Base-by-base conservation (phyloP, 2,888 invertebrate genomes). In the Apantesis nais region DNA sequence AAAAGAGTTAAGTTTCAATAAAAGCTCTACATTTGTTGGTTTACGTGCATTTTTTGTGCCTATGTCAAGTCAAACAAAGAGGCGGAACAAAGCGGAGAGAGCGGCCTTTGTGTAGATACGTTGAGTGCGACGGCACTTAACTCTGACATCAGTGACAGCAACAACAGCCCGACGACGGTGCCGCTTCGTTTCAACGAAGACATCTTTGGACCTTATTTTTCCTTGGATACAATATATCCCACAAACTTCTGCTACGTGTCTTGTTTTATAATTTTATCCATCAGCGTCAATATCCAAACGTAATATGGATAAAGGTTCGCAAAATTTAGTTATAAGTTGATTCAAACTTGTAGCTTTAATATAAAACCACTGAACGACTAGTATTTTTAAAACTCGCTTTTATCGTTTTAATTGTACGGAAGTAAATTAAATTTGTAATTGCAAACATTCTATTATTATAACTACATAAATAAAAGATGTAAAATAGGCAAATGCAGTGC, bases 31-130 rank as follows among this genome's bases (percentile, higher is more conserved):
- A 82, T 83, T 85, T 83, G 81, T 83, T 81, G 78, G 80, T 80
- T 79, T 83, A 72, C 78, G 77, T 73, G 69, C 78, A 60, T 83
- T 92, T 93, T 87, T 82, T 84, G 83, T 84, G 86, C 88, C 89
- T 89, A 85, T 89, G 88, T 90, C 89, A 89, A 90, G 87, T 86
- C 90, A 91, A 91, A 94, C 94, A 94, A 94, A 93, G 92, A 92
- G 87, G 90, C 91, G 90, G 91, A 93, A 94, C 93, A 94, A 93
- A 92, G 93, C 90, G 86, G 91, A 90, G 92, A 93, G 93, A 92
- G 91, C 89, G 84, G 92, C 89, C 90, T 93, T 93, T 94, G 92
- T 93, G 88, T 85, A 87, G 90, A 88, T 88, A 90, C 86, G 89
- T 88, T 79, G 88, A 90, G 90, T 86, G 87, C 89, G 88, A 85